These are phyloP conservation scores for Leucopsar rothschildi DNA, from an alignment of 2,113 vertebrate species.

Conservation along the genomic window DNA sequence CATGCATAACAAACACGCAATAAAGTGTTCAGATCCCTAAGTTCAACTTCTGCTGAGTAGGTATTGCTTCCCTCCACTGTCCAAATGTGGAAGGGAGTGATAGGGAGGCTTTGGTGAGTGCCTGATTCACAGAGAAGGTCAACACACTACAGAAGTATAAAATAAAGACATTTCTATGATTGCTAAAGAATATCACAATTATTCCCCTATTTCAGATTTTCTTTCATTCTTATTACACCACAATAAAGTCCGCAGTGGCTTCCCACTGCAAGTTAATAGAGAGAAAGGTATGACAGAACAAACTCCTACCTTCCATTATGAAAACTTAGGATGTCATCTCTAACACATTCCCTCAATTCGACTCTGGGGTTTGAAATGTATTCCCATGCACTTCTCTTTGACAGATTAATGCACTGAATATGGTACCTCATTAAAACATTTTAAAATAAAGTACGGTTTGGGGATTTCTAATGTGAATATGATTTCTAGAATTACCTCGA, in stretches of 20 bases:
- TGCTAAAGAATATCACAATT: neutral
- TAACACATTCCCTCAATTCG: neutral
- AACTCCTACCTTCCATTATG: neutral
- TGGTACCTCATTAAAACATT: conserved; percentile 39
- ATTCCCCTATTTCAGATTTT: neutral
- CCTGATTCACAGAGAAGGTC: neutral
- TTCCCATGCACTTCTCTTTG: conserved; percentile 29
- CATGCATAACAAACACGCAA: neutral
- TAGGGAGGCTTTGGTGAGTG: neutral
- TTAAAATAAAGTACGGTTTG: conserved; percentile 45
- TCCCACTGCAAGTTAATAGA: neutral
- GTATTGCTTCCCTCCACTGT: neutral
- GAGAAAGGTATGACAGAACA: neutral
- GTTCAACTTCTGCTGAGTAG: neutral
- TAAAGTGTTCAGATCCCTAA: neutral
- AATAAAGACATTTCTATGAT: neutral
- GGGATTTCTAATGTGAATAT: conserved; percentile 43
- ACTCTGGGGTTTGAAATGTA: neutral
- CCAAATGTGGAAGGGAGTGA: neutral
- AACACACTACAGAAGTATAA: neutral
- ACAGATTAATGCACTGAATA: conserved; percentile 41
- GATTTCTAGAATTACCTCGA: conserved; percentile 55
- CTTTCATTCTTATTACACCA: neutral
- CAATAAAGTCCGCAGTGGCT: neutral
- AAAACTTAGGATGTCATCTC: neutral